Evolutionary conservation across 1,140 invertebrate genomes (phyloP), one percentile per base, ranked within the genome.

Genomic region (Aphidius ervi): DNA sequence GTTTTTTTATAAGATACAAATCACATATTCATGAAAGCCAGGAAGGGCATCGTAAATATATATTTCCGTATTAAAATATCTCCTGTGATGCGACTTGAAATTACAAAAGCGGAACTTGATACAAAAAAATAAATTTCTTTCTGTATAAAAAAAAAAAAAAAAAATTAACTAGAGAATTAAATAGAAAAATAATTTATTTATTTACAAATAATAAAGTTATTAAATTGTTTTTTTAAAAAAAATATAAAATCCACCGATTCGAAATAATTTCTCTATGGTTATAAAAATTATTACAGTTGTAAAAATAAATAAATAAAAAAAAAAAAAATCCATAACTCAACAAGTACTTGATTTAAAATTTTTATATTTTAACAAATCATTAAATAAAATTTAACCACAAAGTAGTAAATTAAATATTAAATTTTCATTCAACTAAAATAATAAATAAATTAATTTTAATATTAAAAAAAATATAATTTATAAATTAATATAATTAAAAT

Each of bases 31-130:
- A 5, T 5, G 52, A 41, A 54, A 54, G 3, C 9, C 49, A 52
- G 52, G 52, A 54, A 54, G 39, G 52, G 52, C 39, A 40, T 31
- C 23, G 4, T 31, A 31, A 31, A 39, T 41, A 41, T 54, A 54
- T 41, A 42, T 54, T 54, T 54, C 52, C 52, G 5, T 3, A 20
- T 9, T 54, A 16, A 41, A 41, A 42, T 54, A 41, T 42, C 39
- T 42, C 42, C 52, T 54, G n/a, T 40, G 23, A 31, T 31, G 39
- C 52, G 16, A 7, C 49, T 52, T 39, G 10, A 20, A 40, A n/a
- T 7, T 42, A 54, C n/a, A 54, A 54, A 54, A 54, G 40, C 31
- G 46, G 37, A 49, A 50, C 46, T 5, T 6, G 20, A 49, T 23
- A 16, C 1, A 16, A 31, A 49, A 54, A 20, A 20, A 43, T 52